Evolutionary conservation across 1,140 invertebrate genomes (phyloP).

Genomic region (Thereuonema tuberculata): DNA sequence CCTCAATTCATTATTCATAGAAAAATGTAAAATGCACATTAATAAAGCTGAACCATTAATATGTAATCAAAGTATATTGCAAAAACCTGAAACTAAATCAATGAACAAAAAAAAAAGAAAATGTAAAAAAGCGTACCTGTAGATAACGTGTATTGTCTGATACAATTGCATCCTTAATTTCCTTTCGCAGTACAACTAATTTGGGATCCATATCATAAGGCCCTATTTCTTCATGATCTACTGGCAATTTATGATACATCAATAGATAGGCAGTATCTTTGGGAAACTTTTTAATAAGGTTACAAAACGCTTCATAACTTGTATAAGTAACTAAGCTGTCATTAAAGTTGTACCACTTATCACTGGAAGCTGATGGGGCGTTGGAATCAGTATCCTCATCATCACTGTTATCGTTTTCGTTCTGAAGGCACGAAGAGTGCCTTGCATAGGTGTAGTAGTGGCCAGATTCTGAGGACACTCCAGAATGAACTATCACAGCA

Average conservation of each 20-base stretch:
- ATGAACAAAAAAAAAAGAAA: no score
- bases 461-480: constrained; percentile 62
- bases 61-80: no score
- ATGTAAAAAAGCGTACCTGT: constrained; percentile 21
- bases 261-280: constrained; percentile 69
- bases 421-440: constrained; percentile 17
- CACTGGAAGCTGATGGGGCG: no score
- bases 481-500: constrained; percentile 67
- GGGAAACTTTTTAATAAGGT: constrained; percentile 38
- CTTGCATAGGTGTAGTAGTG: constrained; percentile 73
- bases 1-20: no score
- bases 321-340: constrained; percentile 51
- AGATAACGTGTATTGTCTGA: constrained; percentile 33
- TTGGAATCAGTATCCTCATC: neutral
- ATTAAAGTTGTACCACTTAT: constrained; percentile 64
- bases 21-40: no score
- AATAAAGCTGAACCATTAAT: no score
- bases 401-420: neutral
- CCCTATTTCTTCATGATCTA: constrained; percentile 28
- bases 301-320: constrained; percentile 45
- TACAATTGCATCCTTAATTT: constrained; percentile 34
- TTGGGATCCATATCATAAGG: constrained; percentile 14
- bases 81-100: no score
- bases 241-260: constrained; percentile 44
- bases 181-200: constrained; percentile 28